Conservation (phyloP, 2,113 vertebrate genomes). For the Heloderma charlesbogerti region DNA sequence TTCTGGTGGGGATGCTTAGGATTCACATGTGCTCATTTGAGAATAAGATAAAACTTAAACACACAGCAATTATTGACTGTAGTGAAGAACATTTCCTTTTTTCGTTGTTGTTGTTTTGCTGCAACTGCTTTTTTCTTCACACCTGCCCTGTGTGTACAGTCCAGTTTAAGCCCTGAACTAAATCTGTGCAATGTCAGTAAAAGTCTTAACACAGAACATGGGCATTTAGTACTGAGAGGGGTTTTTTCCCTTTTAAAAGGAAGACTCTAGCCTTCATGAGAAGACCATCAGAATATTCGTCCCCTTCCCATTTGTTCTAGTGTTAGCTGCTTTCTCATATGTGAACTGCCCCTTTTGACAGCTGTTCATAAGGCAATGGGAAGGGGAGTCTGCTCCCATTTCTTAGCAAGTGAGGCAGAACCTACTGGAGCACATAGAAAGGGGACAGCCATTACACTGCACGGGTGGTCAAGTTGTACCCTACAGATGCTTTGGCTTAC, state of each 20-base stretch:
- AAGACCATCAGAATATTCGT: background rate
- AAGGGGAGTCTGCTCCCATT: background rate
- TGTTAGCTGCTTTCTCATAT: background rate
- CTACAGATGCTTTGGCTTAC: too few relatives aligned
- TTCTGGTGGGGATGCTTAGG: background rate
- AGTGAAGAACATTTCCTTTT: background rate
- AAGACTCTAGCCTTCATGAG: background rate
- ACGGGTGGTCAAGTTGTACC: too few relatives aligned
- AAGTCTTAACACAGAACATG: background rate
- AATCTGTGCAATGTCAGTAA: background rate
- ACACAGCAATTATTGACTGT: background rate
- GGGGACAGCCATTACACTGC: background rate
- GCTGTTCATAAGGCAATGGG: background rate
- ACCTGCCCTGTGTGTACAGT: background rate
- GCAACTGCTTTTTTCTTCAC: background rate
- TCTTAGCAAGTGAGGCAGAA: background rate
- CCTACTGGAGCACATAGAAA: background rate
- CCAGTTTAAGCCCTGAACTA: background rate
- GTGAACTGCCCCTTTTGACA: background rate
- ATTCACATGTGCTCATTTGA: background rate
- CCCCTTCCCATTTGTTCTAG: background rate
- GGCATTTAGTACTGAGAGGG: background rate
- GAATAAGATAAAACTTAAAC: background rate
- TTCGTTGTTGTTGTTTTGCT: background rate
- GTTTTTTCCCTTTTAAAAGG: background rate